phyloP scores from a whole-genome alignment of 2,888 invertebrate genomes.

The Brachyptera putata region DNA sequence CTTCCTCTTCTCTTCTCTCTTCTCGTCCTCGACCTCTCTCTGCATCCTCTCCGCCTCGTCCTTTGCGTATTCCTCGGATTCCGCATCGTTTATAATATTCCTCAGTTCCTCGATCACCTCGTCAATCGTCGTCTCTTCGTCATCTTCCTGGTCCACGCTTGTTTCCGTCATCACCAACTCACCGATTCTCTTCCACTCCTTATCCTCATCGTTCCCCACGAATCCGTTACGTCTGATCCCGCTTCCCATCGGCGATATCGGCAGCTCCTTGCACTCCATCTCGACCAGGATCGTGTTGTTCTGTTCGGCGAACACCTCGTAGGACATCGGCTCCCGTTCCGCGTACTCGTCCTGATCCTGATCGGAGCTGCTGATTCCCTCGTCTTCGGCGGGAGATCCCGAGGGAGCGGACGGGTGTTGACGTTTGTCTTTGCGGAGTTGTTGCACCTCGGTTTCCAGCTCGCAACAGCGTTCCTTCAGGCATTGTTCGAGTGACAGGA shows the following conservation, averaged over 20 bases:
- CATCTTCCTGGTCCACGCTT: slow-evolving; percentile 46
- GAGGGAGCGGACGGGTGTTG: not conserved
- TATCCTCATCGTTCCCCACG: slow-evolving; percentile 15
- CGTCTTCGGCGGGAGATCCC: slow-evolving; percentile 67
- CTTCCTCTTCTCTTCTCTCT: not conserved
- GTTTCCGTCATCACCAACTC: slow-evolving; percentile 23
- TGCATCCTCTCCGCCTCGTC: slow-evolving; percentile 9
- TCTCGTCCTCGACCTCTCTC: not conserved
- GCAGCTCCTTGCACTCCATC: slow-evolving; percentile 57
- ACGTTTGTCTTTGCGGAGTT: slow-evolving; percentile 45
- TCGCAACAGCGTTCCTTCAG: slow-evolving; percentile 72
- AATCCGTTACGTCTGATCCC: slow-evolving; percentile 38
- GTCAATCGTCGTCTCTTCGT: slow-evolving; percentile 78
- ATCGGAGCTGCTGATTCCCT: slow-evolving; percentile 84
- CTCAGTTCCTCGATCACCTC: slow-evolving; percentile 82
- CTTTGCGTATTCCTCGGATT: slow-evolving; percentile 55
- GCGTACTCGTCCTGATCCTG: slow-evolving; percentile 52
- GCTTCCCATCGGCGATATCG: slow-evolving; percentile 45
- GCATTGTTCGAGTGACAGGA: slow-evolving; percentile 67
- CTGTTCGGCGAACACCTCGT: slow-evolving; percentile 53
- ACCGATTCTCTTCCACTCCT: slow-evolving; percentile 5
- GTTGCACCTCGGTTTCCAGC: slow-evolving; percentile 62
- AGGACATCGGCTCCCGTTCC: slow-evolving; percentile 51
- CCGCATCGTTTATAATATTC: slow-evolving; percentile 80
- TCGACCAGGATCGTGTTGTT: slow-evolving; percentile 57